Evolutionary conservation across 2,113 vertebrate species (phyloP).

Genomic region (Amazona vittata): DNA sequence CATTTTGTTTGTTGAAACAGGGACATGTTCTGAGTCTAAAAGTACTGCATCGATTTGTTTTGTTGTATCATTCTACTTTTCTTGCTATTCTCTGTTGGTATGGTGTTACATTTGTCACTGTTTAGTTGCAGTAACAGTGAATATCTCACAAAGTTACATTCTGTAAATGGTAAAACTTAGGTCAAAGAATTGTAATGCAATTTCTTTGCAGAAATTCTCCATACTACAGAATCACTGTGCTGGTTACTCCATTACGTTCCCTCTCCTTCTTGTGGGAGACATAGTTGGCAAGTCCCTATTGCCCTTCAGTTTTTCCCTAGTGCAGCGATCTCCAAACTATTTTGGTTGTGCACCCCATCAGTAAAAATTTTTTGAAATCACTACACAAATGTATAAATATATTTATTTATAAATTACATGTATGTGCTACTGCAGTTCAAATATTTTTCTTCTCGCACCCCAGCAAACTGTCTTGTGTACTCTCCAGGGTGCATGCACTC

Average conservation of each 20-base stretch:
- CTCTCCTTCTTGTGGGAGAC: neutral
- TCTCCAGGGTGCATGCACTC: neutral
- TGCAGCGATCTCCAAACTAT: neutral
- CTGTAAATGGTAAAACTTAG: neutral
- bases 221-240: neutral
- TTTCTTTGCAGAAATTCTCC: neutral
- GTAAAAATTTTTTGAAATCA: neutral
- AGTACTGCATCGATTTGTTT: neutral
- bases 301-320: neutral
- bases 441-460: neutral
- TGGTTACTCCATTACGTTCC: neutral
- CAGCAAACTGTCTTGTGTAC: neutral
- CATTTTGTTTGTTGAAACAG: neutral
- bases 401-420: neutral
- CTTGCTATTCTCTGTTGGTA: neutral
- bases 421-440: neutral
- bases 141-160: neutral
- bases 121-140: neutral
- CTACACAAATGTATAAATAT: fast-evolving
- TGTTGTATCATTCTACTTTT: neutral
- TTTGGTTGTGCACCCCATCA: neutral
- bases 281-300: neutral
- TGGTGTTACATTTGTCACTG: neutral
- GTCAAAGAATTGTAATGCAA: neutral
- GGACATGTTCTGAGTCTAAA: neutral